These are phyloP conservation scores for Meda fulgida DNA, from an alignment of 2,797 vertebrate genomes.

Conservation along the genomic window DNA sequence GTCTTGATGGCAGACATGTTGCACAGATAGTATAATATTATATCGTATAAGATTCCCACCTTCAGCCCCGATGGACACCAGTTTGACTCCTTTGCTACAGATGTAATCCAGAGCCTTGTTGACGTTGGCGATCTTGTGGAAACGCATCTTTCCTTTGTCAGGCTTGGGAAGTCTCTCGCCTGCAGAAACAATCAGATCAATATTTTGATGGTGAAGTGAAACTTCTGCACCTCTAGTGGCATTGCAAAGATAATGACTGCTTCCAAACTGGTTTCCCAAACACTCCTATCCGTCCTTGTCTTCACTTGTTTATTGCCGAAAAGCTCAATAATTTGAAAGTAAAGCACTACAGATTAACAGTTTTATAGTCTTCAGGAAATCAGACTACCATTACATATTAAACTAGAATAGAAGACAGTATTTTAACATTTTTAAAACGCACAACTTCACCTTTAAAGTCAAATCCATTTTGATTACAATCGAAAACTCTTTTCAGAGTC, in stretches of 20 bases:
- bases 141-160: slow-evolving; percentile 94
- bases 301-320: not conserved
- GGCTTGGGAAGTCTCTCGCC: slow-evolving; percentile 91
- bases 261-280: not conserved
- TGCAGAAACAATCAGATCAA: slow-evolving; percentile 55
- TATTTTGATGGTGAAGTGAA: not conserved
- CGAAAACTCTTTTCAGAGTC: not conserved
- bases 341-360: not conserved
- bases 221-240: not conserved
- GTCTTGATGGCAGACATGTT: too few relatives aligned
- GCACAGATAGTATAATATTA: too few relatives aligned
- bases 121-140: slow-evolving; percentile 93
- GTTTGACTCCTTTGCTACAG: slow-evolving; percentile 91
- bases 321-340: not conserved
- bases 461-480: not conserved
- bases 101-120: slow-evolving; percentile 93
- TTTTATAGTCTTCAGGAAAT: not conserved
- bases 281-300: not conserved
- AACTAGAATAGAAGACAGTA: not conserved
- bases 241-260: not conserved
- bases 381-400: not conserved
- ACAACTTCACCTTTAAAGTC: not conserved
- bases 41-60: slow-evolving; percentile 68
- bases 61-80: slow-evolving; percentile 92
- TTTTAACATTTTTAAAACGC: not conserved